These are phyloP conservation scores for Acronicta leporina DNA, from an alignment of 2,888 invertebrate genomes.

Conservation along the genomic window DNA sequence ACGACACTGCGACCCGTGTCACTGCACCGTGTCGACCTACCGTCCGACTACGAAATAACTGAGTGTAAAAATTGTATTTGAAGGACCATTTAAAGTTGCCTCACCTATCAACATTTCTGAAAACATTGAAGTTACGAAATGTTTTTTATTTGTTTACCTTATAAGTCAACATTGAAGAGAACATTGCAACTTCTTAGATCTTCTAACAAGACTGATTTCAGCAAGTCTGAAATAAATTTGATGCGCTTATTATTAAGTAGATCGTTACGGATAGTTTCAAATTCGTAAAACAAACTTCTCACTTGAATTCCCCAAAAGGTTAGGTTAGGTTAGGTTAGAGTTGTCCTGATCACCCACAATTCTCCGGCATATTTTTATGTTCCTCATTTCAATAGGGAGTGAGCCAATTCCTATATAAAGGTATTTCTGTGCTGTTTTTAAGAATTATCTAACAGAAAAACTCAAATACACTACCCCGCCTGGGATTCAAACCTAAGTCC, in stretches of 20 bases:
- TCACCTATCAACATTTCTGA: constrained; percentile 66
- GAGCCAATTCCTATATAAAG: too few species aligned
- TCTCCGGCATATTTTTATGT: too few species aligned
- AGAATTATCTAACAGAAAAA: too few species aligned
- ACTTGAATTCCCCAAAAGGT: too few species aligned
- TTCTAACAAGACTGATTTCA: constrained; percentile 22
- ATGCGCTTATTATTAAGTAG: constrained; percentile 17
- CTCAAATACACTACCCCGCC: too few species aligned
- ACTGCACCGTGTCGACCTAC: constrained; percentile 69
- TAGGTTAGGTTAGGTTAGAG: too few species aligned
- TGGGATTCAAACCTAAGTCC: too few species aligned
- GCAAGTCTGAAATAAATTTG: constrained; percentile 28
- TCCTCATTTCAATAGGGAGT: too few species aligned
- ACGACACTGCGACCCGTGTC: constrained; percentile 61
- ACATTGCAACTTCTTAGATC: constrained; percentile 17
- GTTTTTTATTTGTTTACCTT: constrained; percentile 34
- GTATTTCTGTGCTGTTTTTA: too few species aligned
- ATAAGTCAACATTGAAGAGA: constrained; percentile 14
- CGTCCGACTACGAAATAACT: constrained; percentile 73
- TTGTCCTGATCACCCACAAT: too few species aligned
- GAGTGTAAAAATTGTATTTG: constrained; percentile 76
- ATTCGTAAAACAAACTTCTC: background rate
- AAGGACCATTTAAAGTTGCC: constrained; percentile 74
- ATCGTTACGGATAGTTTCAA: constrained; percentile 9
- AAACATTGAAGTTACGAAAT: constrained; percentile 41